Conservation (phyloP, 2,113 vertebrate genomes). For the Alces alces region DNA sequence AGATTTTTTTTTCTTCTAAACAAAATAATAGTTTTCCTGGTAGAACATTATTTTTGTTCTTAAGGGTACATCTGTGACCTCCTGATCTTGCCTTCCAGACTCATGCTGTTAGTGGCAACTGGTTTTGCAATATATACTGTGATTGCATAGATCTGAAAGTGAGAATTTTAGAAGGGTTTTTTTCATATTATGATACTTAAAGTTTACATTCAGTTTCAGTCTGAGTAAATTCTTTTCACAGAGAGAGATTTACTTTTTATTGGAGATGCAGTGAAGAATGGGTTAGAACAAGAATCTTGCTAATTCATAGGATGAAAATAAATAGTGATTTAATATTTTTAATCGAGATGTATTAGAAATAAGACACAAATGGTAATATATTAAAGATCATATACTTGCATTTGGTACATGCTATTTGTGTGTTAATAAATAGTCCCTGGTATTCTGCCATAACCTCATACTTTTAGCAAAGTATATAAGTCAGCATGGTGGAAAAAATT, state of each 20-base stretch:
- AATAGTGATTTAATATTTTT: slow-evolving; percentile 6
- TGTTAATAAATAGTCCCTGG: not conserved
- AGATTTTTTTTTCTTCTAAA: slow-evolving; percentile 16
- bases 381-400: not conserved
- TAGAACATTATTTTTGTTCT: slow-evolving; percentile 22
- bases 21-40: slow-evolving; percentile 29
- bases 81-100: not conserved
- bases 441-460: not conserved
- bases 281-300: not conserved
- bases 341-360: not conserved
- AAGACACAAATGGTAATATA: not conserved
- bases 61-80: not conserved
- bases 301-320: slow-evolving; percentile 6
- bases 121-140: not conserved
- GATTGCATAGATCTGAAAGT: slow-evolving; percentile 5
- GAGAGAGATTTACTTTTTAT: not conserved
- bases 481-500: not conserved
- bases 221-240: not conserved
- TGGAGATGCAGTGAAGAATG: not conserved
- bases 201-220: slow-evolving; percentile 10
- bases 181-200: not conserved
- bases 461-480: slow-evolving; percentile 13
- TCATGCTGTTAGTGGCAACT: not conserved
- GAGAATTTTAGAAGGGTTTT: not conserved
- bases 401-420: not conserved